These are phyloP conservation scores for Hyphantria cunea DNA, from an alignment of 1,140 invertebrate genomes.

Conservation along the genomic window DNA sequence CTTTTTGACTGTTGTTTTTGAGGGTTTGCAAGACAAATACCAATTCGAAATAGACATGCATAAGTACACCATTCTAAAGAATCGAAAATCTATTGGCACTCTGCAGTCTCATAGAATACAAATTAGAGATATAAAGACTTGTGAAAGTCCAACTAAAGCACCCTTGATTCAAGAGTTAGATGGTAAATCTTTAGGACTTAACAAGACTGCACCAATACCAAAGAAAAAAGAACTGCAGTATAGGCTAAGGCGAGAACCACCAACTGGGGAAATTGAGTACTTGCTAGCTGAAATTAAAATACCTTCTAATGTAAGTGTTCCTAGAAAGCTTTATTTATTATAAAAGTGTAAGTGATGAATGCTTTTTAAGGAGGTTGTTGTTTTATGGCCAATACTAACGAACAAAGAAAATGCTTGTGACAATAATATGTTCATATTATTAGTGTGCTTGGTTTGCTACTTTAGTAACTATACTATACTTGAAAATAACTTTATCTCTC, in stretches of 20 bases:
- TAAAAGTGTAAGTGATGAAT: no score
- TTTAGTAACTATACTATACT: no score
- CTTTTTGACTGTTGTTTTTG: constrained; percentile 88
- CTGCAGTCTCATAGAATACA: constrained; percentile 88
- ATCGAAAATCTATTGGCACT: constrained; percentile 86
- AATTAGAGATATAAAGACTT: constrained; percentile 83
- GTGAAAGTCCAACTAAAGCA: constrained; percentile 43
- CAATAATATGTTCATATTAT: no score
- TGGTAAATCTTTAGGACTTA: constrained; percentile 43
- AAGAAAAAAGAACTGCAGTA: constrained; percentile 9
- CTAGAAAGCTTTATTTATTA: background rate
- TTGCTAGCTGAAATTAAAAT: constrained; percentile 83
- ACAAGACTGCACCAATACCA: constrained; percentile 7
- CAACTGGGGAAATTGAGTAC: constrained; percentile 71
- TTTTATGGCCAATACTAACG: no score
- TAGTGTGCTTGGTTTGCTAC: no score
- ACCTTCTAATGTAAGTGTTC: constrained; percentile 71
- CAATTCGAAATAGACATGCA: constrained; percentile 84
- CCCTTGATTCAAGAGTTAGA: constrained; percentile 83
- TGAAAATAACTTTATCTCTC: no score
- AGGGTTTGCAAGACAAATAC: constrained; percentile 87
- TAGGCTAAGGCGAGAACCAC: constrained; percentile 50
- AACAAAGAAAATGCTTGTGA: no score
- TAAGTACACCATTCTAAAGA: constrained; percentile 83
- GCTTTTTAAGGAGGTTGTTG: no score